Percentiles rank a stretch among this genome's conserved stretches.
Evolutionary conservation across 1,140 invertebrate species (phyloP).

Genomic region (Pseudomyrmex pallidus): DNA sequence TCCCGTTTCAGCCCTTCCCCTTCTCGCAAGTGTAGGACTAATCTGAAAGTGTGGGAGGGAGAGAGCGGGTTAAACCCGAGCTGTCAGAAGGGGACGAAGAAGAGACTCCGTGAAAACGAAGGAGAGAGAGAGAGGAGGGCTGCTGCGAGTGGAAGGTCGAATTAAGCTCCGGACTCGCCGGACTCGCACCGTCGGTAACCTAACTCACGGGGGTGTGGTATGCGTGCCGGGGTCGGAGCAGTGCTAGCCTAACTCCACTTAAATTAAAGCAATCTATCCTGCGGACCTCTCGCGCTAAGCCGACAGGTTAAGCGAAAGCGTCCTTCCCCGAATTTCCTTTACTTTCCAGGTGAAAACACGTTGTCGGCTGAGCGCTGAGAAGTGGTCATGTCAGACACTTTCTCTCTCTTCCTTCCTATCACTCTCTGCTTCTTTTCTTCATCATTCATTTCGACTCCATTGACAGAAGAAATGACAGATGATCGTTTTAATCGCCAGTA

Average conservation of each 20-base stretch:
- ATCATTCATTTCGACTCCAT: too few relatives aligned
- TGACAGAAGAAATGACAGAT: too few relatives aligned
- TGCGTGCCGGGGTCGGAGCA: slow-evolving; percentile 64
- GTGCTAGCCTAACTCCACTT: slow-evolving; percentile 80
- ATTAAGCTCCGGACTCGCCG: slow-evolving; percentile 73
- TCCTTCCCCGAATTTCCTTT: slow-evolving; percentile 67
- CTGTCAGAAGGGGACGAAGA: slow-evolving; percentile 42
- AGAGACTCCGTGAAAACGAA: slow-evolving; percentile 32
- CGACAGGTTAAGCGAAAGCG: slow-evolving; percentile 80
- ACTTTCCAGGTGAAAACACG: slow-evolving; percentile 70
- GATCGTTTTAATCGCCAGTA: not conserved
- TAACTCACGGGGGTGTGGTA: slow-evolving; percentile 69
- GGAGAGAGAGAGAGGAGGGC: not conserved
- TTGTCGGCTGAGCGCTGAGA: slow-evolving; percentile 65
- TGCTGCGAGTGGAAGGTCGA: slow-evolving; percentile 55
- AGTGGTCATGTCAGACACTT: slow-evolving; percentile 41
- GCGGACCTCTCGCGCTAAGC: slow-evolving; percentile 81
- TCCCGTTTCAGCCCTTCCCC: slow-evolving; percentile 33
- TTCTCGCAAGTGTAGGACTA: slow-evolving; percentile 68
- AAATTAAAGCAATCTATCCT: slow-evolving; percentile 84
- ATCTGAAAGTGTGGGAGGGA: slow-evolving; percentile 53
- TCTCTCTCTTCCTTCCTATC: slow-evolving; percentile 6
- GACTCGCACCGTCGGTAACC: slow-evolving; percentile 77
- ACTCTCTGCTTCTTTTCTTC: not conserved
- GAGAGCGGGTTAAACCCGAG: slow-evolving; percentile 17